phyloP scores from a whole-genome alignment of 1,140 invertebrate species.

The Halotydeus destructor region DNA sequence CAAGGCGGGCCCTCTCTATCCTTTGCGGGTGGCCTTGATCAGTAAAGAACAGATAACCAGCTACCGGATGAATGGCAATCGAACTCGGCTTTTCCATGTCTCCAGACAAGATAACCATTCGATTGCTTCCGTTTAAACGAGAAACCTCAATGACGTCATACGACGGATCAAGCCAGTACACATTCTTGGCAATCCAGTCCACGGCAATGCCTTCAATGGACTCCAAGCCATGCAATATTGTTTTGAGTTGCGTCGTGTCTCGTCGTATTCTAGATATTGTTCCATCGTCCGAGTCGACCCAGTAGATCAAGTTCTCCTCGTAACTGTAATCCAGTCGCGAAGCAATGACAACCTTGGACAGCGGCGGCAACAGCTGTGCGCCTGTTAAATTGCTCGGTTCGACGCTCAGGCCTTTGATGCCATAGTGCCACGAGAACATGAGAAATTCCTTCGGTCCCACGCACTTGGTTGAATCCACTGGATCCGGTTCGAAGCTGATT shows the following conservation, averaged over 20 bases:
- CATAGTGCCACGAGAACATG: constrained; percentile 50
- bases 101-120: constrained; percentile 28
- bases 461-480: constrained; percentile 29
- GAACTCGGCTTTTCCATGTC: constrained; percentile 29
- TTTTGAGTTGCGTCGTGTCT: constrained; percentile 44
- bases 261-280: constrained; percentile 47
- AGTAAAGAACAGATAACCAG: constrained; percentile 32
- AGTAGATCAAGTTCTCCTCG: constrained; percentile 42
- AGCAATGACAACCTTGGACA: constrained; percentile 50
- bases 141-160: constrained; percentile 35
- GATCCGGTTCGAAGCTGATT: constrained; percentile 39
- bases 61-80: constrained; percentile 38
- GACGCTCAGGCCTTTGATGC: constrained; percentile 44
- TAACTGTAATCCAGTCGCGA: constrained; percentile 52
- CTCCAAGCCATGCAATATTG: constrained; percentile 33
- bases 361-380: constrained; percentile 35
- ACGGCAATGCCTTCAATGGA: constrained; percentile 33
- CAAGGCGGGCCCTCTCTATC: constrained; percentile 28
- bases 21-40: constrained; percentile 26
- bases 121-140: constrained; percentile 28
- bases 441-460: constrained; percentile 40
- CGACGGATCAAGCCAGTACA: constrained; percentile 40
- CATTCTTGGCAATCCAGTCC: constrained; percentile 29
- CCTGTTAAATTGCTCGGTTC: constrained; percentile 15
- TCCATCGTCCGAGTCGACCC: constrained; percentile 53